Conservation (phyloP, 2,888 invertebrate species). For the Chymomyza fuscimana region DNA sequence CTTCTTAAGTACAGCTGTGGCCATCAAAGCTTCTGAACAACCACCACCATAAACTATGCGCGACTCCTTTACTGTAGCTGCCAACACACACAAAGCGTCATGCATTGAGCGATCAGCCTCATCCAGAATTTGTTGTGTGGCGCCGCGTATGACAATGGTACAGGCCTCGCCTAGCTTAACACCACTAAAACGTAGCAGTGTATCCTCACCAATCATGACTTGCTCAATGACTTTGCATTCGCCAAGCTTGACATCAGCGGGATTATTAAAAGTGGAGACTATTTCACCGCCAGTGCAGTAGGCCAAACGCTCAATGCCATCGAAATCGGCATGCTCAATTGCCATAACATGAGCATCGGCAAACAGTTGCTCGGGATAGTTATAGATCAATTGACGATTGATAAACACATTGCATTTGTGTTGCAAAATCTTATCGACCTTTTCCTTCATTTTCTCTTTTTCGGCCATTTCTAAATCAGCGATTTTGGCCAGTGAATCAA, state of each 20-base stretch:
- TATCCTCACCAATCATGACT: constrained; percentile 97
- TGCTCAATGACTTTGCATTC: constrained; percentile 97
- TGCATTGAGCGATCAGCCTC: constrained; percentile 99
- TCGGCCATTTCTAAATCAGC: constrained; percentile 98
- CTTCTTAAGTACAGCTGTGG: constrained; percentile 91
- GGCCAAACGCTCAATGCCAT: constrained; percentile 98
- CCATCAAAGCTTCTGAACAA: constrained; percentile 98
- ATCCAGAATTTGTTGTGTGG: constrained; percentile 98
- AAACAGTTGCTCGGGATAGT: constrained; percentile 99
- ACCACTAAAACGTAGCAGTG: constrained; percentile 95
- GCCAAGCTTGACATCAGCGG: constrained; percentile 94
- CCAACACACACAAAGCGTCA: constrained; percentile 97
- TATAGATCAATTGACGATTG: constrained; percentile 99
- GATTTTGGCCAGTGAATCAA: constrained; percentile 95
- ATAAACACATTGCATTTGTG: constrained; percentile 99
- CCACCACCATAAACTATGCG: constrained; percentile 95
- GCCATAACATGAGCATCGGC: constrained; percentile 99
- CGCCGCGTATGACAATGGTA: constrained; percentile 97
- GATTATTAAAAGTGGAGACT: constrained; percentile 98
- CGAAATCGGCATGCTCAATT: constrained; percentile 99
- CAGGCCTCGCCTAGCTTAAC: constrained; percentile 98
- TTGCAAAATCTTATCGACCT: constrained; percentile 96
- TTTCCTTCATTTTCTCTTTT: constrained; percentile 99
- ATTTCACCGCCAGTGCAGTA: constrained; percentile 99
- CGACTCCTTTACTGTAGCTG: constrained; percentile 96